Evolutionary conservation across 2,113 vertebrate genomes (phyloP).

Genomic region (Pelvicachromis taeniatus): DNA sequence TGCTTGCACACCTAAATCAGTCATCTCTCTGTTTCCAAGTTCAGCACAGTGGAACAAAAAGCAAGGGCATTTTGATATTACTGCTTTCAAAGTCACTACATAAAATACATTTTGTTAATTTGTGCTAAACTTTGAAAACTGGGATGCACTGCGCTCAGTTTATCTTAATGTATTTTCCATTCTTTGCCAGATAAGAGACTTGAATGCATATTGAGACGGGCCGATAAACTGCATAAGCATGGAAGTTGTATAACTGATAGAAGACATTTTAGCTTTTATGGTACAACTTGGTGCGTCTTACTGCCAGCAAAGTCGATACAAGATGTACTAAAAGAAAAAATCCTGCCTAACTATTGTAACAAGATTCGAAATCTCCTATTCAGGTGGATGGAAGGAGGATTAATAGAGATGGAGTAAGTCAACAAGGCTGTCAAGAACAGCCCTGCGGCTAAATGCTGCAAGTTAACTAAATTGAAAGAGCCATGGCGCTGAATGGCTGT

Average conservation of each 20-base stretch:
- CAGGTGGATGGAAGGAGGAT: conserved; percentile 17
- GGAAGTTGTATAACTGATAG: neutral
- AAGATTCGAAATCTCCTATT: conserved; percentile 37
- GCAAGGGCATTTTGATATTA: neutral
- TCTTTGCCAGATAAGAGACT: neutral
- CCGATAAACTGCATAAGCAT: neutral
- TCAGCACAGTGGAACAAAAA: neutral
- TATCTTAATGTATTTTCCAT: neutral
- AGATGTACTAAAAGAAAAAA: conserved; percentile 27
- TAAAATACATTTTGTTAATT: neutral
- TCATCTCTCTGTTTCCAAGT: neutral
- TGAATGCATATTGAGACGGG: neutral
- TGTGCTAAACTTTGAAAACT: neutral
- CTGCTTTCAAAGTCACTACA: neutral
- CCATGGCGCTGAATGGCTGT: neutral
- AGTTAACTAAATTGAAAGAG: neutral
- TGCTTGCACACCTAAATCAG: neutral
- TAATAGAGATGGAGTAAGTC: conserved; percentile 13
- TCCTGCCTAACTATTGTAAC: conserved; percentile 15
- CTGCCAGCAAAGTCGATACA: conserved; percentile 33
- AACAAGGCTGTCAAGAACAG: neutral
- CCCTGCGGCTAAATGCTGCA: neutral
- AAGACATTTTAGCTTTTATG: conserved; percentile 33
- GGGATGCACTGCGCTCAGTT: neutral
- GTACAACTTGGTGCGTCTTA: conserved; percentile 22